These are phyloP conservation scores for Lepidocolaptes lacrymiger DNA, from an alignment of 2,797 vertebrate genomes.

Conservation along the genomic window DNA sequence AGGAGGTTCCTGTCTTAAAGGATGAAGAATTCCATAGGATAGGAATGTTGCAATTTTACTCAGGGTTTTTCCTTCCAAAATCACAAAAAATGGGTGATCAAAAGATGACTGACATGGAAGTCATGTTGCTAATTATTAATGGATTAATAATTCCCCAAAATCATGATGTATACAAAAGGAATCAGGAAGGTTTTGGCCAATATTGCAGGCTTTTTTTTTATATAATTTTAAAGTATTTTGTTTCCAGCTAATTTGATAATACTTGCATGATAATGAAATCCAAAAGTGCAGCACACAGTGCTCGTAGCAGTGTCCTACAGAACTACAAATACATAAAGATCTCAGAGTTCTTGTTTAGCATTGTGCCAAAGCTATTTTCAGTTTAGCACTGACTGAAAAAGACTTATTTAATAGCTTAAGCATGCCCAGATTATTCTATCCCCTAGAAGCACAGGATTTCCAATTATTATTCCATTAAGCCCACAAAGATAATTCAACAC, in stretches of 20 bases:
- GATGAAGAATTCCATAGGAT: neutral
- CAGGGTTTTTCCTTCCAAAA: neutral
- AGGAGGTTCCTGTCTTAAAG: neutral
- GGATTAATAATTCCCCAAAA: neutral
- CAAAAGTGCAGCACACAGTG: neutral
- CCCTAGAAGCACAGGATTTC: neutral
- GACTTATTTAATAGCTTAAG: neutral
- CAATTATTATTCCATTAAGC: slow-evolving; percentile 33
- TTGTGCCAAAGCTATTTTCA: slow-evolving; percentile 2
- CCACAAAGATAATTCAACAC: slow-evolving; percentile 9
- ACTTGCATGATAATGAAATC: neutral
- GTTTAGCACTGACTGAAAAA: slow-evolving; percentile 17
- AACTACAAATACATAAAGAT: neutral
- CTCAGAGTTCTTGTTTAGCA: neutral
- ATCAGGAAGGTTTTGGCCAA: neutral
- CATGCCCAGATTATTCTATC: neutral
- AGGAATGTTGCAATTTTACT: neutral
- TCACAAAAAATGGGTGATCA: neutral
- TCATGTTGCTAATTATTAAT: neutral
- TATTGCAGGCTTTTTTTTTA: neutral
- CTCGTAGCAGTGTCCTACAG: neutral
- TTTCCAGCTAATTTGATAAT: neutral
- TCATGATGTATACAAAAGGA: neutral
- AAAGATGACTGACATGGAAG: neutral
- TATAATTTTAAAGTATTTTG: neutral